phyloP scores from a whole-genome alignment of 2,888 invertebrate species.

The Opisthograptis luteolata region DNA sequence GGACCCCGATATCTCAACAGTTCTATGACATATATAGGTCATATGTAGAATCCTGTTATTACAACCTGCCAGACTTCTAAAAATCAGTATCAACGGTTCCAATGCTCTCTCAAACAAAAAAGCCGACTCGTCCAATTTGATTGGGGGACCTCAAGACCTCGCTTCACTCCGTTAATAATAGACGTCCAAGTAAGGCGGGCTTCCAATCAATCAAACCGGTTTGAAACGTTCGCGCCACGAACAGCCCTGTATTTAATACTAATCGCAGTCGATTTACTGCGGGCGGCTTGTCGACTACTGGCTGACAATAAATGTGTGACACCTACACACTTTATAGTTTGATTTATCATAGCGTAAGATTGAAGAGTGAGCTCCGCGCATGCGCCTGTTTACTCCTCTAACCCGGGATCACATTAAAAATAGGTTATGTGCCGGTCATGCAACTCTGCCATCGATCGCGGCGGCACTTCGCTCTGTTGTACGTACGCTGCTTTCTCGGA shows the following conservation, averaged over 20 bases:
- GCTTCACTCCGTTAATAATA: constrained; percentile 41
- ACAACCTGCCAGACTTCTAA: no score
- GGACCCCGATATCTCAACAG: no score
- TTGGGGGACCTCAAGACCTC: no score
- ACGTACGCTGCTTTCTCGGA: constrained; percentile 32
- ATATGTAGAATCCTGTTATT: no score
- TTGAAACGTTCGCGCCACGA: constrained; percentile 28
- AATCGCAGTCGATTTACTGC: constrained; percentile 22
- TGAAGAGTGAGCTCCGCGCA: constrained; percentile 46
- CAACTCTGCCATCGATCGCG: constrained; percentile 61
- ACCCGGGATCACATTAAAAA: constrained; percentile 66
- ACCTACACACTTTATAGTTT: constrained; percentile 27
- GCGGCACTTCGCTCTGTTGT: constrained; percentile 32
- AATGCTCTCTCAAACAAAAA: no score
- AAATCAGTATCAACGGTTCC: no score
- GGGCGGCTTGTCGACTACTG: no score
- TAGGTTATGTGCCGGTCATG: constrained; percentile 67
- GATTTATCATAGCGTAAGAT: constrained; percentile 49
- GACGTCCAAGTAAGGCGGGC: constrained; percentile 33
- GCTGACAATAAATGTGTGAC: constrained; percentile 17
- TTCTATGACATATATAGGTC: no score
- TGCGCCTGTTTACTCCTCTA: constrained; percentile 61
- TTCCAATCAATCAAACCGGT: constrained; percentile 43
- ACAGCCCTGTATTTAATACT: constrained; percentile 20
- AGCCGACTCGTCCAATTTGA: no score